These are phyloP conservation scores for Grammomys surdaster DNA, from an alignment of 2,113 vertebrate genomes.

Conservation along the genomic window DNA sequence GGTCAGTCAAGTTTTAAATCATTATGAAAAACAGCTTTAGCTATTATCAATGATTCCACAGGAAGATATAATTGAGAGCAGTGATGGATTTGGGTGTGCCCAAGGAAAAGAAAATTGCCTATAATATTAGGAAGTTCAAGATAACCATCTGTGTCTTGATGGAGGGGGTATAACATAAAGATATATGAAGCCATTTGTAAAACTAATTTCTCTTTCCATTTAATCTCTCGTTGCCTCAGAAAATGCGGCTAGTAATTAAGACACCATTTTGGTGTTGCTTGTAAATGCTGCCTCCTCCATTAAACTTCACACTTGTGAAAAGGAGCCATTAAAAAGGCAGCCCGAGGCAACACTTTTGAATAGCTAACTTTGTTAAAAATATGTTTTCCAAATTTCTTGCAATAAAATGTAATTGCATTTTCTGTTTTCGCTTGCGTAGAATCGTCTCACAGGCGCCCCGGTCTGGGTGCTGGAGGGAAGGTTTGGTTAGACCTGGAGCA, in stretches of 20 bases:
- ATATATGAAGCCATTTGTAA: conserved; percentile 82
- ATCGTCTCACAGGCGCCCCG: conserved; percentile 58
- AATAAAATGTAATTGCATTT: conserved; percentile 80
- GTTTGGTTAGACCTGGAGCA: conserved; percentile 36
- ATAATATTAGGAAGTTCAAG: conserved; percentile 72
- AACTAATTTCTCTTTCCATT: conserved; percentile 84
- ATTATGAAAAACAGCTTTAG: conserved; percentile 50
- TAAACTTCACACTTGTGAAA: conserved; percentile 78
- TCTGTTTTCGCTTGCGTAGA: conserved; percentile 58
- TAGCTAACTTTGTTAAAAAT: conserved; percentile 80
- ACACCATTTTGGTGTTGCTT: conserved; percentile 75
- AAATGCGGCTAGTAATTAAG: conserved; percentile 78
- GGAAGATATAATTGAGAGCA: conserved; percentile 61
- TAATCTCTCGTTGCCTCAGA: conserved; percentile 79
- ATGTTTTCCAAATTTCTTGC: conserved; percentile 75
- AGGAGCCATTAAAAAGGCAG: conserved; percentile 73
- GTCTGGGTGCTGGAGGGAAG: conserved; percentile 65
- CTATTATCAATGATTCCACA: conserved; percentile 56
- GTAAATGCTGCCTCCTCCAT: conserved; percentile 79
- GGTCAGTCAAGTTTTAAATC: conserved; percentile 63
- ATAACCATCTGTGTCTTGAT: conserved; percentile 81
- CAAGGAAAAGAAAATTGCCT: conserved; percentile 75
- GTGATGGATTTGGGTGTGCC: conserved; percentile 69
- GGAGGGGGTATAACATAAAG: conserved; percentile 74
- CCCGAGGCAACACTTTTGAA: conserved; percentile 77